Percentiles rank a stretch among this genome's conserved stretches.
Evolutionary conservation across 92 coral and sea anemone species (phyloP).

Genomic region (Umimayanthus chanpuru): DNA sequence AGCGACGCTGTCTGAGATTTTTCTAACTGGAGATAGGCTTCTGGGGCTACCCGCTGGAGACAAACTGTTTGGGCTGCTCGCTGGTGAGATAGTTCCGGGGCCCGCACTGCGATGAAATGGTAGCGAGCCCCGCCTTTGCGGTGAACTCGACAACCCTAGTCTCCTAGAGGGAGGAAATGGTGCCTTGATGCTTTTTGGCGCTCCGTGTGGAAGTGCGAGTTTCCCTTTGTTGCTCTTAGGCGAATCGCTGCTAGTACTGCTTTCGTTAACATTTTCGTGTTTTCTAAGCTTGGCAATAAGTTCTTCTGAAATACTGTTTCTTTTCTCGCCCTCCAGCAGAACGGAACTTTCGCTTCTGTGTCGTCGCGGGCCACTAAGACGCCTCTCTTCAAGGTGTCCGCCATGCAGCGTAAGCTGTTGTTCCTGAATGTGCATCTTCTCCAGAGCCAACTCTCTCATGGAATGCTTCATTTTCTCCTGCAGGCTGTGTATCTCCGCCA

Average conservation of each 20-base stretch:
- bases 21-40: neutral
- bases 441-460: slow-evolving; percentile 74
- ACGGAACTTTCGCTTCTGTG: slow-evolving; percentile 18
- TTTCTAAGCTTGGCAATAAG: neutral
- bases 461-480: slow-evolving; percentile 82
- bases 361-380: neutral
- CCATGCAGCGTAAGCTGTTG: neutral
- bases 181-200: neutral
- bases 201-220: neutral
- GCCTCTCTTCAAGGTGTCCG: neutral
- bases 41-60: slow-evolving; percentile 1
- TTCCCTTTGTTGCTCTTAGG: neutral
- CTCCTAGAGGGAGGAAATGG: neutral
- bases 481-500: slow-evolving; percentile 81
- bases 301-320: slow-evolving; percentile 16
- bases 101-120: neutral
- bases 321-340: neutral
- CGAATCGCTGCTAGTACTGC: neutral
- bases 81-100: neutral
- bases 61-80: neutral
- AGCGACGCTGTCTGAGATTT: slow-evolving; percentile 16
- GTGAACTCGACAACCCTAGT: neutral
- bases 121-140: slow-evolving; percentile 14
- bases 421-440: slow-evolving; percentile 57
- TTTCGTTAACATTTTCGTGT: slow-evolving; percentile 1